phyloP scores from a whole-genome alignment of 2,888 invertebrate species.

The Disparrhopalites patrizii region DNA sequence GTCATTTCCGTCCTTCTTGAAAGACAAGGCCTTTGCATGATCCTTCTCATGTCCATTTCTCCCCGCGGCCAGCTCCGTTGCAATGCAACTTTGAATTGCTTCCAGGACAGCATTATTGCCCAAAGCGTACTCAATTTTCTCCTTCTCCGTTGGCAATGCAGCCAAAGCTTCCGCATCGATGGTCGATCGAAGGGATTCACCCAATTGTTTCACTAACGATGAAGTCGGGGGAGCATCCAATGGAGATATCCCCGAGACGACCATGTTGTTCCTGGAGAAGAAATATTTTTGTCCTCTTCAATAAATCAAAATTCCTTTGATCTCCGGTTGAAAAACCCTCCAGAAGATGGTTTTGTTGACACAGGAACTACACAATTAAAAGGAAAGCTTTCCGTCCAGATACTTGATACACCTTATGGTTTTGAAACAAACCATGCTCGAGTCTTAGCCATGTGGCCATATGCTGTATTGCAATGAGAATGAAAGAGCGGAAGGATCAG shows the following conservation, averaged over 20 bases:
- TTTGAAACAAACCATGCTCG: no score
- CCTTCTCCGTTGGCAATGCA: slow-evolving; percentile 1
- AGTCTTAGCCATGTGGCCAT: no score
- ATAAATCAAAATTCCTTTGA: no score
- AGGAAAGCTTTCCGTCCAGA: no score
- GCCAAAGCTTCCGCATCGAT: slow-evolving; percentile 2
- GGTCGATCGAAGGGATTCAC: slow-evolving; percentile 4
- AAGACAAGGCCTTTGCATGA: slow-evolving; percentile 13
- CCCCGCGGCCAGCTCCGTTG: background rate
- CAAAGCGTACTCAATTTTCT: slow-evolving; percentile 7
- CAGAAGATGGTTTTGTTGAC: no score
- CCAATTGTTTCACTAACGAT: slow-evolving; percentile 3
- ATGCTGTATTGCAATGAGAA: no score
- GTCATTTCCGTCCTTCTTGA: slow-evolving; percentile 24
- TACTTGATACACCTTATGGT: no score
- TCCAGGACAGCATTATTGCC: slow-evolving; percentile 4
- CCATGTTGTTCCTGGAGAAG: no score
- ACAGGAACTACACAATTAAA: no score
- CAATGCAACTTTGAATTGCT: background rate
- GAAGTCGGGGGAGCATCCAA: background rate
- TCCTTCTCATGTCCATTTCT: slow-evolving; percentile 13
- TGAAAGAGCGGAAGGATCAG: no score
- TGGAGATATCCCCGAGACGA: background rate
- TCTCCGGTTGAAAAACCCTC: no score
- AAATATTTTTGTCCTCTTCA: background rate